Evolutionary conservation across 2,888 invertebrate species (phyloP).

Genomic region (Pherbina coryleti): DNA sequence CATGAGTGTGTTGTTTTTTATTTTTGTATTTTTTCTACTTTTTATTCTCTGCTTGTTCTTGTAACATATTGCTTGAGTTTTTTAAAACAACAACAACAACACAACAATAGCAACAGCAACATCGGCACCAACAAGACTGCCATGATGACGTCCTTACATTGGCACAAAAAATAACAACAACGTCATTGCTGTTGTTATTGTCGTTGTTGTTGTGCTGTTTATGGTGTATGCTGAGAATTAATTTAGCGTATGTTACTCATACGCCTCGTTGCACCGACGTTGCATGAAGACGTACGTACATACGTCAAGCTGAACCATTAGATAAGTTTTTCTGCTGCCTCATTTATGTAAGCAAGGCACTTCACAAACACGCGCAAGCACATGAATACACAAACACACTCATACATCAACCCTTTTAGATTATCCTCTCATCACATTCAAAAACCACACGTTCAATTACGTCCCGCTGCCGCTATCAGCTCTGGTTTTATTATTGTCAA

Average conservation of each 20-base stretch:
- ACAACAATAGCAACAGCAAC: background rate
- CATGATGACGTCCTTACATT: background rate
- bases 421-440: background rate
- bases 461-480: background rate
- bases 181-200: background rate
- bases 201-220: background rate
- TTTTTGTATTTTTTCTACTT: too few species aligned
- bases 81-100: background rate
- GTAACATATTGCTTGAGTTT: background rate
- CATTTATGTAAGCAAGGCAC: background rate
- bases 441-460: background rate
- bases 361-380: background rate
- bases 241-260: slow-evolving; percentile 19
- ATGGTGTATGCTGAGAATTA: background rate
- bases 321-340: background rate
- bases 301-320: too few species aligned
- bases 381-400: too few species aligned
- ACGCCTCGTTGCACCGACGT: background rate
- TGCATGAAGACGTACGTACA: too few species aligned
- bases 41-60: background rate
- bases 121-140: background rate
- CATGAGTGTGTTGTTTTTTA: slow-evolving; percentile 5
- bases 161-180: background rate
- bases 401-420: too few species aligned
- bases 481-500: background rate